A percentile compares a stretch with the other conserved stretches of the same genome.
These are phyloP conservation scores for Pantala flavescens DNA, from an alignment of 1,140 invertebrate species.

Conservation along the genomic window DNA sequence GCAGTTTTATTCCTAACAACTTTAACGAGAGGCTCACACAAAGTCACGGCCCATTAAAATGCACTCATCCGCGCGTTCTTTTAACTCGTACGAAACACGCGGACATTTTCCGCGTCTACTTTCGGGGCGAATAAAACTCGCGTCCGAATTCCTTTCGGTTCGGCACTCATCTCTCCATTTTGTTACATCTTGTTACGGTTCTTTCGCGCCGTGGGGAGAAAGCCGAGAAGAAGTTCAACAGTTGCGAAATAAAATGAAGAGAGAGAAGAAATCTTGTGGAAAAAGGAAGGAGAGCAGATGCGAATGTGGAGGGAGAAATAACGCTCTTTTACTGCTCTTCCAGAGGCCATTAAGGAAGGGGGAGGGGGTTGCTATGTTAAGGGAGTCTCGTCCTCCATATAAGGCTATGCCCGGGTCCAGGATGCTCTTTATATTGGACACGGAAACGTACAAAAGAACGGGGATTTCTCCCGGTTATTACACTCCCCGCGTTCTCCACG, in stretches of 20 bases:
- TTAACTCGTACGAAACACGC: no score
- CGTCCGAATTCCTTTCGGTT: no score
- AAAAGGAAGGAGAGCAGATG: background rate
- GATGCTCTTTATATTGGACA: background rate
- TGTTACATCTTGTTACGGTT: no score
- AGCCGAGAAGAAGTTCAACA: background rate
- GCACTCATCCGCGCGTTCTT: no score
- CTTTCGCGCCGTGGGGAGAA: no score
- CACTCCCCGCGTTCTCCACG: background rate
- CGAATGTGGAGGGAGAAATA: background rate
- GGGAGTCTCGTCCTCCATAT: background rate
- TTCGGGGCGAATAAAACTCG: no score
- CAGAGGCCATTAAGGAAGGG: background rate
- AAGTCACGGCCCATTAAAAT: no score
- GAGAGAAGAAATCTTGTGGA: background rate
- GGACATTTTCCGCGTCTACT: no score
- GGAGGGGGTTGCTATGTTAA: background rate
- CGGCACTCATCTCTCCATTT: no score
- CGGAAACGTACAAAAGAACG: background rate
- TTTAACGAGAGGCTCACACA: no score
- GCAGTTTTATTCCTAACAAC: no score
- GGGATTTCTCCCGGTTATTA: constrained; percentile 9
- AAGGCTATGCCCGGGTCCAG: background rate
- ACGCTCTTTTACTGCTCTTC: constrained; percentile 1
- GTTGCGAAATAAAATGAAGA: background rate